These are phyloP conservation scores for Paramisgurnus dabryanus DNA, from an alignment of 2,113 vertebrate genomes.

Conservation along the genomic window DNA sequence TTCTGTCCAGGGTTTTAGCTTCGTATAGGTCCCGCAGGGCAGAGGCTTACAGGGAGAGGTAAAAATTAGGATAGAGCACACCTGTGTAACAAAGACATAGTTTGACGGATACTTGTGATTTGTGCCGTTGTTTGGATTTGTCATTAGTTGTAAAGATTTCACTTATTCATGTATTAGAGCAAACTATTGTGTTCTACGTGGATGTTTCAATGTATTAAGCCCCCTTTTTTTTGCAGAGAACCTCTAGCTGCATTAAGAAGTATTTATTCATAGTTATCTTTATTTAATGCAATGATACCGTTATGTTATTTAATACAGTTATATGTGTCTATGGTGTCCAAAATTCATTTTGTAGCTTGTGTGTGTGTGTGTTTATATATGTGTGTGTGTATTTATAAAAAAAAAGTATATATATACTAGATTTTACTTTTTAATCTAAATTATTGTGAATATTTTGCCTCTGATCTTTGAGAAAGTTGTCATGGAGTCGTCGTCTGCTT, in stretches of 20 bases:
- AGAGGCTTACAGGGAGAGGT: conserved; percentile 68
- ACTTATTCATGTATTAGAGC: no score
- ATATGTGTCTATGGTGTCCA: no score
- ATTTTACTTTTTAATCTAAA: no score
- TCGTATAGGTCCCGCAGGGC: conserved; percentile 59
- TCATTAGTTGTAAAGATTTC: no score
- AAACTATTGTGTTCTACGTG: neutral
- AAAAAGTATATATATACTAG: no score
- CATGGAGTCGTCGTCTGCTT: conserved; percentile 7
- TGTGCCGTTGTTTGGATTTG: neutral
- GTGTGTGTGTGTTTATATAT: no score
- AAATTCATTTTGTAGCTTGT: no score
- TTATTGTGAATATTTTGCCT: neutral
- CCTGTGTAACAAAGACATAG: neutral
- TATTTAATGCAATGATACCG: neutral
- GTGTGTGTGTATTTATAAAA: no score
- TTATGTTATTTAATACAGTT: no score
- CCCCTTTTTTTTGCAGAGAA: neutral
- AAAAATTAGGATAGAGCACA: conserved; percentile 46
- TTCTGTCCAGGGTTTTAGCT: conserved; percentile 57
- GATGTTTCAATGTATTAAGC: neutral
- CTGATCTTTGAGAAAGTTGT: neutral
- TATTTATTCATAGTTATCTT: neutral
- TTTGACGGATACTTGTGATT: neutral
- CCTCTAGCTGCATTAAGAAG: neutral